Conservation (phyloP, 2,113 vertebrate genomes). For the Brachyistius frenatus region DNA sequence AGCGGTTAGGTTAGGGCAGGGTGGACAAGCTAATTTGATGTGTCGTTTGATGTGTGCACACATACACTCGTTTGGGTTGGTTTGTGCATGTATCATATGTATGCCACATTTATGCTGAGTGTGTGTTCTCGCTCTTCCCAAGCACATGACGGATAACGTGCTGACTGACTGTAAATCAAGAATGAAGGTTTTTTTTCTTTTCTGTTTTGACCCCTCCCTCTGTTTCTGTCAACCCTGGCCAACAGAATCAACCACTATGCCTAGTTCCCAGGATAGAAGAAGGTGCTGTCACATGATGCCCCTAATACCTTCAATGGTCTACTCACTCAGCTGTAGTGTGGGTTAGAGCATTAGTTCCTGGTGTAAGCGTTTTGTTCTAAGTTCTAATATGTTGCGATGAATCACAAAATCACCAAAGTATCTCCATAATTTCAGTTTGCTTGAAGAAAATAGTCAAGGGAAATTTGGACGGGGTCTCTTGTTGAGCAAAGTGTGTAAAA, state of each 20-base stretch:
- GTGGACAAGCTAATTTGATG: slow-evolving; percentile 68
- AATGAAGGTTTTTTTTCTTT: not conserved
- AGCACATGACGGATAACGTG: slow-evolving; percentile 49
- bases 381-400: slow-evolving; percentile 44
- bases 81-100: slow-evolving; percentile 32
- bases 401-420: slow-evolving; percentile 19
- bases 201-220: slow-evolving; percentile 36
- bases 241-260: slow-evolving; percentile 55
- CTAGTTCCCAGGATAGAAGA: slow-evolving; percentile 33
- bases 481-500: no score
- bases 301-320: slow-evolving; percentile 39
- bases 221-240: slow-evolving; percentile 23
- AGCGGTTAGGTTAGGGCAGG: slow-evolving; percentile 59
- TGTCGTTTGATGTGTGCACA: slow-evolving; percentile 60
- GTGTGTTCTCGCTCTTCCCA: slow-evolving; percentile 17
- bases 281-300: slow-evolving; percentile 63
- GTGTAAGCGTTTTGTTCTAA: slow-evolving; percentile 33
- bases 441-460: not conserved
- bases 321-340: slow-evolving; percentile 38
- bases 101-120: slow-evolving; percentile 35
- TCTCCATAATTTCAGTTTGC: not conserved
- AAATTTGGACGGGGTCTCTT: not conserved
- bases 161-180: slow-evolving; percentile 36
- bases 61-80: slow-evolving; percentile 6
- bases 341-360: slow-evolving; percentile 43